Percentiles rank a stretch among this genome's conserved stretches.
phyloP scores from a whole-genome alignment of 2,888 invertebrate species.

The Aricia artaxerxes region DNA sequence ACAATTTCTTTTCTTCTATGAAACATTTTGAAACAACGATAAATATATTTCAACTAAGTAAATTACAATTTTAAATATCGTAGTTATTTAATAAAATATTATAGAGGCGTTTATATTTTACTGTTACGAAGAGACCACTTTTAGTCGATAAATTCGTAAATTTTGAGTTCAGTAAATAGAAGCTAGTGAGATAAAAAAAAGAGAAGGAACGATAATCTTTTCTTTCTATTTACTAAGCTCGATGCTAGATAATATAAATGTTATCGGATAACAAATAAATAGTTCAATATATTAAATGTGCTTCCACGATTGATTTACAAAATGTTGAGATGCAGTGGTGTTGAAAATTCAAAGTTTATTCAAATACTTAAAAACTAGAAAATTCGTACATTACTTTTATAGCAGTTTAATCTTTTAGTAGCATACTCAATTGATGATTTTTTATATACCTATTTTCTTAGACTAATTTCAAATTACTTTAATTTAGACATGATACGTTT shows the following conservation, averaged over 20 bases:
- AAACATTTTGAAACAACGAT: constrained; percentile 22
- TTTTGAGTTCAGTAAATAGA: constrained; percentile 19
- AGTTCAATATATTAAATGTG: constrained; percentile 59
- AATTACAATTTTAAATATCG: background rate
- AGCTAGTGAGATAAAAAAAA: background rate
- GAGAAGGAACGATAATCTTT: background rate
- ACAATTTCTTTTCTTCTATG: background rate
- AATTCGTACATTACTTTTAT: background rate
- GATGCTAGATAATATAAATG: constrained; percentile 29
- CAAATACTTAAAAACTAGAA: background rate
- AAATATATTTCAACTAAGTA: background rate
- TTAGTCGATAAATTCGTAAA: constrained; percentile 21
- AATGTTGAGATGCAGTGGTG: constrained; percentile 38
- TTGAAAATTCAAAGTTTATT: constrained; percentile 6
- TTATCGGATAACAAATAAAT: constrained; percentile 45
- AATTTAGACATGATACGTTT: background rate
- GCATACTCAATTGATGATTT: background rate
- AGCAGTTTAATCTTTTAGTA: too few relatives aligned
- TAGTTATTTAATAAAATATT: constrained; percentile 11
- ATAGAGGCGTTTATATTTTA: constrained; percentile 23
- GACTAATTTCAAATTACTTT: background rate
- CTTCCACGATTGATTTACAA: constrained; percentile 59
- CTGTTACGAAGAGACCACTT: constrained; percentile 19
- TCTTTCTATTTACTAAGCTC: constrained; percentile 26
- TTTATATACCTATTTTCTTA: background rate